Percentiles rank a stretch among this genome's conserved stretches.
These are phyloP conservation scores for Ophiodon elongatus DNA, from an alignment of 2,113 vertebrate genomes.

Conservation along the genomic window DNA sequence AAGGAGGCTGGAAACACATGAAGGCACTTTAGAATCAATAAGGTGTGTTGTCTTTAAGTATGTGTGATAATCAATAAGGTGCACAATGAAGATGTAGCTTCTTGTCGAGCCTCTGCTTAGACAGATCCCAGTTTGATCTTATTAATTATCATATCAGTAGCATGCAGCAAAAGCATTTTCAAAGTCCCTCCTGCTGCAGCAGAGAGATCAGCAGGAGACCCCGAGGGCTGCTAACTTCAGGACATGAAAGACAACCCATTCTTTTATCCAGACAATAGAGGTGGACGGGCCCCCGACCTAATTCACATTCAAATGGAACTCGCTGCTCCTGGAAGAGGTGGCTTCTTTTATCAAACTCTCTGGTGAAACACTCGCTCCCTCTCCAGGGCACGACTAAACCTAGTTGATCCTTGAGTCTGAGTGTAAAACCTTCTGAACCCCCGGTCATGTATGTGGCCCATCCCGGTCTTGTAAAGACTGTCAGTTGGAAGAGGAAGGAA, in stretches of 20 bases:
- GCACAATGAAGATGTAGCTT: background rate
- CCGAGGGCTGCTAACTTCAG: conserved; percentile 35
- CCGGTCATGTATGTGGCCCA: background rate
- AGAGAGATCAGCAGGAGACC: conserved; percentile 42
- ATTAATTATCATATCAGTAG: conserved; percentile 42
- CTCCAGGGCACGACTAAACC: conserved; percentile 61
- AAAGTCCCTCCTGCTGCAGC: conserved; percentile 24
- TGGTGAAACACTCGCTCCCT: conserved; percentile 51
- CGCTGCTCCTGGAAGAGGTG: conserved; percentile 28
- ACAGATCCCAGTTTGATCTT: conserved; percentile 27
- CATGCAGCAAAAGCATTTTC: conserved; percentile 26
- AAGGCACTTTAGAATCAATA: background rate
- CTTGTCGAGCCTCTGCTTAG: background rate
- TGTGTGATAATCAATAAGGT: conserved; percentile 16
- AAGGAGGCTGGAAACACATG: background rate
- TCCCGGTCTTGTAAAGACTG: conserved; percentile 23
- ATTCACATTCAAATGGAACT: conserved; percentile 59
- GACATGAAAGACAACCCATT: conserved; percentile 62
- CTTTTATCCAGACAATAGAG: conserved; percentile 63
- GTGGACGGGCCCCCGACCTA: conserved; percentile 24
- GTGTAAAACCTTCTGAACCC: conserved; percentile 37
- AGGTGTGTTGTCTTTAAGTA: background rate
- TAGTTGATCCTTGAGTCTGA: conserved; percentile 47
- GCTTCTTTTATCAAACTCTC: conserved; percentile 44
- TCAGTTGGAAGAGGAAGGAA: conserved; percentile 37